A percentile compares a stretch with the other conserved stretches of the same genome.
phyloP scores from a whole-genome alignment of 1,140 invertebrate genomes.

The Drosophila pseudoobscura region DNA sequence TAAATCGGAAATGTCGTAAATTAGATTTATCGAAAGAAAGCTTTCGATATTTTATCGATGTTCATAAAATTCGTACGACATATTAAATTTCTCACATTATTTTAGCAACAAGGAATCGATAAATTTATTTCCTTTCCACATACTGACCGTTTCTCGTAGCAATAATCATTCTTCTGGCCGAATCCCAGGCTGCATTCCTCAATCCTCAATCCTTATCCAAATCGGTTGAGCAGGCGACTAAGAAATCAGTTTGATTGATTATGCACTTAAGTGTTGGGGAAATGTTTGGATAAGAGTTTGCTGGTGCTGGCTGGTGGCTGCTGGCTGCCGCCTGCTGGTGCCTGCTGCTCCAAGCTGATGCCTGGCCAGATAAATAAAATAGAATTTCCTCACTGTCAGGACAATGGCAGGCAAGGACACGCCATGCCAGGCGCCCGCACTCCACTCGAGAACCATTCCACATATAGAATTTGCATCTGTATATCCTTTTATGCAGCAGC shows the following conservation, averaged over 20 bases:
- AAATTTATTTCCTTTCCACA: too few species aligned
- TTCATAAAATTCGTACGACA: too few species aligned
- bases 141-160: too few species aligned
- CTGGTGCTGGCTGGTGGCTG: slow-evolving; percentile 21
- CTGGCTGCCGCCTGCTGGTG: slow-evolving; percentile 21
- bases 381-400: slow-evolving; percentile 41
- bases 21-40: too few species aligned
- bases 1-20: too few species aligned
- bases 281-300: slow-evolving; percentile 49
- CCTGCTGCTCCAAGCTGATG: not conserved
- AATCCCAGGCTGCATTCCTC: too few species aligned
- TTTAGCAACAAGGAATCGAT: too few species aligned
- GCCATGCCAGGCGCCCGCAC: not conserved
- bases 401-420: slow-evolving; percentile 30
- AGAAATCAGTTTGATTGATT: slow-evolving; percentile 81
- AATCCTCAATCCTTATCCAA: slow-evolving; percentile 24
- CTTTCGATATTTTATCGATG: too few species aligned
- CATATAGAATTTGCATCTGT: slow-evolving; percentile 70
- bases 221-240: slow-evolving; percentile 52
- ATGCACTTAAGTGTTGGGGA: slow-evolving; percentile 74
- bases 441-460: not conserved
- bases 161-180: too few species aligned
- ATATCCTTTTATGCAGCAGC: slow-evolving; percentile 68
- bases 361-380: slow-evolving; percentile 67
- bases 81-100: too few species aligned